Evolutionary conservation across 2,797 vertebrate species (phyloP).

Genomic region (Gallinago stenura): DNA sequence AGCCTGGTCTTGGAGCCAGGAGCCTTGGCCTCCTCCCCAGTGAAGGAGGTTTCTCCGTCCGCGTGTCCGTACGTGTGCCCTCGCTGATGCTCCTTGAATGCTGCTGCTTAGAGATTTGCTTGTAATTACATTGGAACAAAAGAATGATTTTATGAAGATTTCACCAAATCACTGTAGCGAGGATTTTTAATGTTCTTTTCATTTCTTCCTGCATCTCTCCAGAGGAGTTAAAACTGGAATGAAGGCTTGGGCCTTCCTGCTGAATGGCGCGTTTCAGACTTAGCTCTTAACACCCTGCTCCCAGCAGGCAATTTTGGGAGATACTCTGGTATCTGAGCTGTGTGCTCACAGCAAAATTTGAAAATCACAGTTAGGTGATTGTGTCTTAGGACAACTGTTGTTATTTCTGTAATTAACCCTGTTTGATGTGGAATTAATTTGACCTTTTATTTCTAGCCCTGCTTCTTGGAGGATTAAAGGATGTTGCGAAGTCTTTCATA

Average conservation of each 20-base stretch:
- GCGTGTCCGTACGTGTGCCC: fast-evolving
- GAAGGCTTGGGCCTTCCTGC: background rate
- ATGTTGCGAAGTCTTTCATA: constrained; percentile 53
- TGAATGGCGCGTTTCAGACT: background rate
- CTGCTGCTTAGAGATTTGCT: background rate
- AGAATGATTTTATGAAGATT: constrained; percentile 27
- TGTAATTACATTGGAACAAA: constrained; percentile 8
- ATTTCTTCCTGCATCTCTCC: constrained; percentile 46
- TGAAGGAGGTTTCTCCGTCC: background rate
- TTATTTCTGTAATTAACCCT: background rate
- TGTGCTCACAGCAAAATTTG: background rate
- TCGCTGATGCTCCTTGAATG: background rate
- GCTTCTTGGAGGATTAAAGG: background rate
- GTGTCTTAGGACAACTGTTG: background rate
- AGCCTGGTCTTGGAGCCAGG: too few relatives aligned
- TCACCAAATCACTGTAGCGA: background rate
- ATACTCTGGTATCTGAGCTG: background rate
- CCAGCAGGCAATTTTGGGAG: background rate
- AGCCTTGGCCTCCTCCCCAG: background rate
- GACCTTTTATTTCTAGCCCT: background rate
- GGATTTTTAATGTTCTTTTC: constrained; percentile 39
- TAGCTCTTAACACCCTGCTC: background rate
- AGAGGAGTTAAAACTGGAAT: background rate
- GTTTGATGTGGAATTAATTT: background rate
- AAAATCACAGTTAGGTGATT: background rate